Percentiles rank a stretch among this genome's conserved stretches.
phyloP scores from a whole-genome alignment of 2,797 vertebrate genomes.

The Pelochelys cantorii region DNA sequence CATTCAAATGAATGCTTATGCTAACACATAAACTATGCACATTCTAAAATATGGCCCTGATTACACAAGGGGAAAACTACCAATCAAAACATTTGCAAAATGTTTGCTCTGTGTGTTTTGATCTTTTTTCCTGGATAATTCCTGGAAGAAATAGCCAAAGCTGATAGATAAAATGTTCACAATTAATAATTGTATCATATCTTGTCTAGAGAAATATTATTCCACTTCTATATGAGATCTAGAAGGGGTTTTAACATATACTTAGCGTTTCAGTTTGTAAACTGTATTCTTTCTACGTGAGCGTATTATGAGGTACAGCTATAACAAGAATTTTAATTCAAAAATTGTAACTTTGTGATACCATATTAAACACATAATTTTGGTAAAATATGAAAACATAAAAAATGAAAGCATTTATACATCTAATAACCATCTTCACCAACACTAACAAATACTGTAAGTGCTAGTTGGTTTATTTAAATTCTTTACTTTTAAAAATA shows the following conservation, averaged over 20 bases:
- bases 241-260: background rate
- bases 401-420: background rate
- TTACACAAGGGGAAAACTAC: conserved; percentile 15
- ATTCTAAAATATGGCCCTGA: background rate
- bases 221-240: conserved; percentile 21
- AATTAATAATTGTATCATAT: background rate
- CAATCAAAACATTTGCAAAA: conserved; percentile 31
- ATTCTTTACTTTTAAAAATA: background rate
- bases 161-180: background rate
- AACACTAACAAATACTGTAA: background rate
- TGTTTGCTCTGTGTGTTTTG: conserved; percentile 19
- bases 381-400: background rate
- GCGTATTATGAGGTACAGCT: background rate
- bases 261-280: background rate
- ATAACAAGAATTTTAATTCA: conserved; percentile 29
- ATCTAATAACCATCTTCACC: background rate
- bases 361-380: background rate
- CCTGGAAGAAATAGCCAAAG: background rate
- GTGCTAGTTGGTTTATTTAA: background rate
- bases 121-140: conserved; percentile 16
- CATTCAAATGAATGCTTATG: background rate
- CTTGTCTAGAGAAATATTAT: background rate
- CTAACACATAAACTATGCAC: background rate
- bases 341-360: background rate
- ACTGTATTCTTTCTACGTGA: background rate